Base-by-base conservation (phyloP, 2,797 vertebrate genomes). In the Nothura maculosa region DNA sequence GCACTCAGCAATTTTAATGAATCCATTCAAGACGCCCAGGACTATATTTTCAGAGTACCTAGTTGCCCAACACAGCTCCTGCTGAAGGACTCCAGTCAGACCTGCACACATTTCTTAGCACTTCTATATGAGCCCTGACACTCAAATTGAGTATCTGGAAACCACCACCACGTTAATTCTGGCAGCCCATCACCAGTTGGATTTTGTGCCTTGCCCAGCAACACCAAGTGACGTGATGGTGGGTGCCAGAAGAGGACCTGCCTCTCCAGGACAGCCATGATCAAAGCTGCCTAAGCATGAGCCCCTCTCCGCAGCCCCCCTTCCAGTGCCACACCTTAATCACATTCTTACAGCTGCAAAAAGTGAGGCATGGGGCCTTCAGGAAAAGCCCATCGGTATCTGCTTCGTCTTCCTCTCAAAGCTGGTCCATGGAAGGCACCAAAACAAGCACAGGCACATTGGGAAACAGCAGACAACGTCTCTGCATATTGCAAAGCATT, bases 121-220 rank as follows among this genome's bases (percentile, higher is more conserved):
- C 18, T 42, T 28, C 36, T 32, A 19, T 38, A 42, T 4, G 19
- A 38, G 61, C 43, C 6, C 20, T 1, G 5, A 25, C 5, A 28
- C 54, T 52, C 38, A 38, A 60, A 24, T 16, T 28, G 13, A 4
- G 5, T 1, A 32, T 28, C 77, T 38, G 45, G 68, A 81, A 81
- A 45, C 54, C 21, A n/a, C 38, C 38, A 38, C 22, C 22, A 28
- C n/a, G 9, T 61, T 28, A 28, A 12, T 52, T 40, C 52, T 19
- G 18, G 8, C 4, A 66, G n/a, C 67, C 30, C 27, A 27, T 54
- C 52, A 14, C 11, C 40, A 15, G 4, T 63, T 12, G 57, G 50
- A 28, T 32, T 70, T 34, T 14, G 40, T 2, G 6, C 27, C 52
- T 38, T n/a, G 15, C 18, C 27, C 16, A 20, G 13, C 0, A 1